Evolutionary conservation across 2,113 vertebrate species (phyloP), one percentile per base, ranked within the genome.

Genomic region (Phylloscopus trochiloides): DNA sequence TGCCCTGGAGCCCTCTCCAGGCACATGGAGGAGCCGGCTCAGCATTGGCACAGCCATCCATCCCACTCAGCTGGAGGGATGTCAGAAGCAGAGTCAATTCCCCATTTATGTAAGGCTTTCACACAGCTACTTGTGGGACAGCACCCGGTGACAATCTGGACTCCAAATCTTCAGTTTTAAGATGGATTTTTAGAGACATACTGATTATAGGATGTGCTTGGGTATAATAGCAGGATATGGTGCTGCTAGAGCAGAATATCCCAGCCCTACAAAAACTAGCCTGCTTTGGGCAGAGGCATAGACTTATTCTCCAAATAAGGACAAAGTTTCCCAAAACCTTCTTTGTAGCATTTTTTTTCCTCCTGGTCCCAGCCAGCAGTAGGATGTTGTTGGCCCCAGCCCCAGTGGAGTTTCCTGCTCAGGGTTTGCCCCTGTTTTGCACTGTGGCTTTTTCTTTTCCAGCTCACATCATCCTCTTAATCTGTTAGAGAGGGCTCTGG

Each of bases 221-320:
- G 16, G 3, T 52, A 7, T 47, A 96, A 77, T 4, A 74, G 87
- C 54, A 94, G 86, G 82, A 76, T 52, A 86, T 0, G 1, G 36
- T 22, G 47, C 58, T 66, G 66, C 54, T 55, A 36, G 63, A 65
- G 81, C 58, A 78, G 54, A 93, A 82, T 58, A 85, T 62, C 82
- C 32, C 43, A 87, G 55, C 18, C 42, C 11, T 65, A 70, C 18
- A 54, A 84, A 92, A 82, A 52, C 12, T 5, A 57, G 62, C 71
- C 78, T 83, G 71, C 88, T 83, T 51, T 75, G 54, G 58, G 58
- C 63, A 67, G 58, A 90, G 59, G 31, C 84, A 91, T 24, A 20
- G 47, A 34, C n/a, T 90, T 87, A 51, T 43, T 88, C 43, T 94
- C 83, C 88, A 94, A 94, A 92, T 96, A 95, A 95, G 82, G 88